A percentile compares a stretch with the other conserved stretches of the same genome.
Evolutionary conservation across 2,888 invertebrate species (phyloP).

Genomic region (Protodeltote pygarga): DNA sequence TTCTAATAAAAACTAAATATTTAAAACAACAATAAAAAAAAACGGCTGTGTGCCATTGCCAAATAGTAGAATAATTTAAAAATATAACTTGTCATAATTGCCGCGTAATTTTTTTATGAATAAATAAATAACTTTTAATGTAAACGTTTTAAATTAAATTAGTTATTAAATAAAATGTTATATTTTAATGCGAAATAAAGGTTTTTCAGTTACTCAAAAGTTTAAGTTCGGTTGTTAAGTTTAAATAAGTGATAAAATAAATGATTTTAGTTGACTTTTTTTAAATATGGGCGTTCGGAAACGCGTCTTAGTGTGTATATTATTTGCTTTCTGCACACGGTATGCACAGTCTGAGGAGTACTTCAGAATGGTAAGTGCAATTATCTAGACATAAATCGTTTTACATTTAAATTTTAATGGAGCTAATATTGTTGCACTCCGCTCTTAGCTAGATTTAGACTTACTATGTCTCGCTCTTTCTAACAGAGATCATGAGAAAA

Average conservation of each 20-base stretch:
- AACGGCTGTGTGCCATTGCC: constrained; percentile 29
- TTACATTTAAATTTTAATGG: constrained; percentile 24
- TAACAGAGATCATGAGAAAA: too few relatives aligned
- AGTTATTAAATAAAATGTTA: constrained; percentile 41
- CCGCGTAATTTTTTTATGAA: constrained; percentile 50
- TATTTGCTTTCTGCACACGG: constrained; percentile 79
- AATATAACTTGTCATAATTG: constrained; percentile 46
- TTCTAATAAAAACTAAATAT: constrained; percentile 54
- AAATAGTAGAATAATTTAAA: constrained; percentile 22
- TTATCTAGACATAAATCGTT: constrained; percentile 24
- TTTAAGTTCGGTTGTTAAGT: constrained; percentile 12
- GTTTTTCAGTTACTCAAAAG: constrained; percentile 13
- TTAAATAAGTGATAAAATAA: constrained; percentile 27
- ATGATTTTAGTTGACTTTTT: constrained; percentile 52
- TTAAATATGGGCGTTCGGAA: constrained; percentile 63
- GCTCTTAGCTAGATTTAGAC: too few relatives aligned
- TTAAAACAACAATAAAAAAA: constrained; percentile 25
- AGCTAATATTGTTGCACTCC: background rate
- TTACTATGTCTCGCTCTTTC: too few relatives aligned
- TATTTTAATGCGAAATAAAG: constrained; percentile 11
- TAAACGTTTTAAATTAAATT: constrained; percentile 14
- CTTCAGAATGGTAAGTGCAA: constrained; percentile 78
- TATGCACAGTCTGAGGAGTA: constrained; percentile 73
- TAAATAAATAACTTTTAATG: constrained; percentile 16
- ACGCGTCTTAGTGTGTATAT: constrained; percentile 53